A percentile compares a stretch with the other conserved stretches of the same genome.
Evolutionary conservation across 2,888 invertebrate species (phyloP).

Genomic region (Bombyx huttoni): DNA sequence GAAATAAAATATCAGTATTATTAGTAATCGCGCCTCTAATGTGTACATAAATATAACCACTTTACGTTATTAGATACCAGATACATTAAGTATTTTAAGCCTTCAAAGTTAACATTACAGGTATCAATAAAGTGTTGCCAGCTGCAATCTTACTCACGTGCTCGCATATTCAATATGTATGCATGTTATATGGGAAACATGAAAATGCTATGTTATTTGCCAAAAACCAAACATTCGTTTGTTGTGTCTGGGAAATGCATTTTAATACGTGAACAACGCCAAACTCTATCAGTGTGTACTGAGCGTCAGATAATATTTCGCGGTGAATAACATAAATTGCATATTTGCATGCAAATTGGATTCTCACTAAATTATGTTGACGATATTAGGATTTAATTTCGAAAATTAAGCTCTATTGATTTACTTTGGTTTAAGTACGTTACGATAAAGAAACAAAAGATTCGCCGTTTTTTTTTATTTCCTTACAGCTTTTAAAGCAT

Average conservation of each 20-base stretch:
- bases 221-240: slow-evolving; percentile 1
- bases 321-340: background rate
- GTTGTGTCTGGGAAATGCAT: background rate
- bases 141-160: slow-evolving; percentile 8
- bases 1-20: too few relatives aligned
- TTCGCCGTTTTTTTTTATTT: too few relatives aligned
- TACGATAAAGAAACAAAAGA: too few relatives aligned
- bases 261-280: background rate
- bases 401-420: background rate
- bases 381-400: background rate
- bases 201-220: background rate
- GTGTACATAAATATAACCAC: too few relatives aligned
- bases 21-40: too few relatives aligned
- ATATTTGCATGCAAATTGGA: background rate
- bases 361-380: background rate
- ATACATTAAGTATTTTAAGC: background rate
- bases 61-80: too few relatives aligned
- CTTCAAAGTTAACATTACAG: background rate
- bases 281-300: background rate
- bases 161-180: background rate
- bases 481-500: too few relatives aligned
- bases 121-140: background rate
- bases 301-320: background rate
- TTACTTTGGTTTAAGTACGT: too few relatives aligned
- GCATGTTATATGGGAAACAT: background rate